Evolutionary conservation across 2,113 vertebrate species (phyloP).

Genomic region (Agapornis roseicollis): DNA sequence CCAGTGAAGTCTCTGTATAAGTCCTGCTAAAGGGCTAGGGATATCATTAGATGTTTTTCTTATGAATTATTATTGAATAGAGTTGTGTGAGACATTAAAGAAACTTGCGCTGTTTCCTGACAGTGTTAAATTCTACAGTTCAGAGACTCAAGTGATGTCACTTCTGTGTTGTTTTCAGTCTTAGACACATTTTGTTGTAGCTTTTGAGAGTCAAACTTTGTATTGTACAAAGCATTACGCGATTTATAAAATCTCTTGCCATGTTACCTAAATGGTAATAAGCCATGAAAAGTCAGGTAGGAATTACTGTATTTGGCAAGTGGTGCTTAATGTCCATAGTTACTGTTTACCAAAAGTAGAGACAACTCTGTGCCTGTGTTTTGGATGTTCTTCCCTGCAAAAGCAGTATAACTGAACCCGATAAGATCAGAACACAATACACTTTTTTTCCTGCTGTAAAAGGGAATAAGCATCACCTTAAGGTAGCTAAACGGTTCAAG

Average conservation of each 20-base stretch:
- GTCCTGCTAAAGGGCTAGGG: neutral
- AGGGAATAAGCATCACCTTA: neutral
- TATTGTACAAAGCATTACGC: neutral
- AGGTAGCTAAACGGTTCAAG: neutral
- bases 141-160: neutral
- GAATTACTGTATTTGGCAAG: neutral
- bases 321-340: neutral
- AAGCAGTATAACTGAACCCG: neutral
- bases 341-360: neutral
- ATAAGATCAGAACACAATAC: accelerated
- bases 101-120: neutral
- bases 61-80: neutral
- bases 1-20: neutral
- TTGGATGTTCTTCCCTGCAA: neutral
- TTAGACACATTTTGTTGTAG: neutral
- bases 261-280: neutral
- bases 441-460: neutral
- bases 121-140: neutral
- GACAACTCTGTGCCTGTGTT: neutral
- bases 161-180: neutral
- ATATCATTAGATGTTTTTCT: neutral
- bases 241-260: neutral
- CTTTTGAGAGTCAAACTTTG: neutral
- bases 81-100: neutral
- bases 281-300: neutral